phyloP scores from a whole-genome alignment of 2,888 invertebrate species.

The Drosophila tanythrix region DNA sequence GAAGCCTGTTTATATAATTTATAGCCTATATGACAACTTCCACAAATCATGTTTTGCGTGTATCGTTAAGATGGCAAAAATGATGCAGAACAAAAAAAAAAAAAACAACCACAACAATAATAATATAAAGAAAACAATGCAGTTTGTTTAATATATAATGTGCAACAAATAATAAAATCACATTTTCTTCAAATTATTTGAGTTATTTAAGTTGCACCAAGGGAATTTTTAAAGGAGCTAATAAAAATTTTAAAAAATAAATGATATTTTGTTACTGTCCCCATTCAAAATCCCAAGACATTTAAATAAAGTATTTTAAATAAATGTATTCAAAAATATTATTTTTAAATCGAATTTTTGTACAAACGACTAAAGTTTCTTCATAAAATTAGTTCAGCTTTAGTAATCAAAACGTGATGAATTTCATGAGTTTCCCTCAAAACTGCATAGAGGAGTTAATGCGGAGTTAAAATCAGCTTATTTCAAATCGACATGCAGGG shows the following conservation, averaged over 20 bases:
- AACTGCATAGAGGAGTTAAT: not conserved
- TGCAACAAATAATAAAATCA: constrained; percentile 34
- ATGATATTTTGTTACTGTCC: not conserved
- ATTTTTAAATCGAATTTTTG: not conserved
- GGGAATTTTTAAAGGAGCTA: not conserved
- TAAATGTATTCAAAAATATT: not conserved
- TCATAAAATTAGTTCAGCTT: not conserved
- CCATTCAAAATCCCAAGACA: not conserved
- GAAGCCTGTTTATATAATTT: constrained; percentile 25
- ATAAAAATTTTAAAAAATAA: constrained; percentile 1
- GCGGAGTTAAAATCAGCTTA: not conserved
- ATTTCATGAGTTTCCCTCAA: not conserved
- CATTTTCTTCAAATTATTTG: constrained; percentile 30
- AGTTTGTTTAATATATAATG: constrained; percentile 47
- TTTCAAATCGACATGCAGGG: not conserved
- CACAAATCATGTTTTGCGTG: constrained; percentile 34
- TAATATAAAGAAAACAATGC: constrained; percentile 28
- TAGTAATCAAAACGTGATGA: not conserved
- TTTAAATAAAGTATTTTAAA: constrained; percentile 11
- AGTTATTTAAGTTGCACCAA: constrained; percentile 1
- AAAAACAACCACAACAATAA: constrained; percentile 23
- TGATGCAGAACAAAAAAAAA: constrained; percentile 17
- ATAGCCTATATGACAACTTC: constrained; percentile 36
- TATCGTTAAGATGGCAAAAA: constrained; percentile 27
- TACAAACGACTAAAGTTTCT: not conserved